These are phyloP conservation scores for Diachrysia chrysitis DNA, from an alignment of 2,888 invertebrate genomes.

Conservation along the genomic window DNA sequence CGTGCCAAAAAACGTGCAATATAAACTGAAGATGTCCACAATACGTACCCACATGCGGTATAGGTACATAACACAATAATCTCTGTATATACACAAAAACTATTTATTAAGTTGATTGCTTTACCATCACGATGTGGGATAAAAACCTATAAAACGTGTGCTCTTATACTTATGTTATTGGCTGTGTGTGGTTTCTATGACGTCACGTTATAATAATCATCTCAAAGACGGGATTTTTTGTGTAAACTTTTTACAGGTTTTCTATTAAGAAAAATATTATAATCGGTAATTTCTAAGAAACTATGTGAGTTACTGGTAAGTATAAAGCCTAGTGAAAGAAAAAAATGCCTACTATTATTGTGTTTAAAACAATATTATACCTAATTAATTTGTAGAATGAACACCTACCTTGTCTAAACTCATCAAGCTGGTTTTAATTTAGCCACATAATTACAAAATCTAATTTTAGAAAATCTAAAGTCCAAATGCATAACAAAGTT, in stretches of 20 bases:
- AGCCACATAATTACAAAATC: no score
- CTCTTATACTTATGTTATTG: not conserved
- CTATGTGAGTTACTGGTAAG: not conserved
- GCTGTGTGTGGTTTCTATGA: not conserved
- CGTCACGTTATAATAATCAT: not conserved
- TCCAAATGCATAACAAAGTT: conserved; percentile 1
- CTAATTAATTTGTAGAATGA: no score
- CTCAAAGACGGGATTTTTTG: not conserved
- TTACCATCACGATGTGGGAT: conserved; percentile 31
- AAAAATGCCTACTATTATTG: no score
- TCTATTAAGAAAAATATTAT: not conserved
- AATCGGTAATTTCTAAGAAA: not conserved
- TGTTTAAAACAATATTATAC: no score
- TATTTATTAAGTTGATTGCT: conserved; percentile 41
- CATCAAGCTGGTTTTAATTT: no score
- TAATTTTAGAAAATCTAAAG: not conserved
- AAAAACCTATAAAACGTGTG: conserved; percentile 35
- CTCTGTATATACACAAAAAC: conserved; percentile 37
- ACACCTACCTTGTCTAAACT: no score
- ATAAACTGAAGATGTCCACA: conserved; percentile 22
- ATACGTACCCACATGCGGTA: not conserved
- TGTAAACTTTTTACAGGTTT: not conserved
- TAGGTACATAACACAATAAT: conserved; percentile 9
- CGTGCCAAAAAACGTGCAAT: conserved; percentile 17
- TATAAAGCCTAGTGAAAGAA: no score